These are phyloP conservation scores for Prietella phreatophila DNA, from an alignment of 2,113 vertebrate species.

Conservation along the genomic window DNA sequence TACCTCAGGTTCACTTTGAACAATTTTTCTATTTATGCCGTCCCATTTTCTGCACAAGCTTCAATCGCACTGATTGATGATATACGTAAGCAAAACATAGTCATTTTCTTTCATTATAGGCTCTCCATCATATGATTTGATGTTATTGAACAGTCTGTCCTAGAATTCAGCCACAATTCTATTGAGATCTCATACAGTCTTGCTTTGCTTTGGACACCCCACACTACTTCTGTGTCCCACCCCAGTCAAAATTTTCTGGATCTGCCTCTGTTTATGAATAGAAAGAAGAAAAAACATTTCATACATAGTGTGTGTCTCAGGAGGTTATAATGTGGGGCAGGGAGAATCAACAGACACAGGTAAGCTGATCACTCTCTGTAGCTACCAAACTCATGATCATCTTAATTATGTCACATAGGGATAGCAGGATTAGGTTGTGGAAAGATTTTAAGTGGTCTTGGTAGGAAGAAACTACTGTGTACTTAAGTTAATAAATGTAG, in stretches of 20 bases:
- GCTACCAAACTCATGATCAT: background rate
- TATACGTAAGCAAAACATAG: background rate
- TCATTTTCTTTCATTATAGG: background rate
- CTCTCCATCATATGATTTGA: background rate
- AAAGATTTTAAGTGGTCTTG: background rate
- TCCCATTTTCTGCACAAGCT: background rate
- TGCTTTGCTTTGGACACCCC: background rate
- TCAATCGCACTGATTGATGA: background rate
- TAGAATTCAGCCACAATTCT: background rate
- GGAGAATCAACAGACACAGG: constrained; percentile 6
- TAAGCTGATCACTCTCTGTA: background rate
- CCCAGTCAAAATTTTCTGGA: background rate
- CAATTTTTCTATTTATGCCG: background rate
- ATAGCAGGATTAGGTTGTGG: background rate
- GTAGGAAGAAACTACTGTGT: background rate
- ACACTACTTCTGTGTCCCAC: background rate
- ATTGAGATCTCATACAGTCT: background rate
- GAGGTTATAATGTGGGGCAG: background rate
- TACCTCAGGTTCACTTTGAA: background rate
- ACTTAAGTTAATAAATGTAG: background rate
- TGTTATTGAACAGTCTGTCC: background rate
- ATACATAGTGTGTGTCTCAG: background rate
- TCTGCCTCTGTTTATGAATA: background rate
- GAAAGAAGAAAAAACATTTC: background rate
- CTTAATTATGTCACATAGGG: background rate